Conservation (phyloP, 2,888 invertebrate genomes). For the Parelbella ahira region DNA sequence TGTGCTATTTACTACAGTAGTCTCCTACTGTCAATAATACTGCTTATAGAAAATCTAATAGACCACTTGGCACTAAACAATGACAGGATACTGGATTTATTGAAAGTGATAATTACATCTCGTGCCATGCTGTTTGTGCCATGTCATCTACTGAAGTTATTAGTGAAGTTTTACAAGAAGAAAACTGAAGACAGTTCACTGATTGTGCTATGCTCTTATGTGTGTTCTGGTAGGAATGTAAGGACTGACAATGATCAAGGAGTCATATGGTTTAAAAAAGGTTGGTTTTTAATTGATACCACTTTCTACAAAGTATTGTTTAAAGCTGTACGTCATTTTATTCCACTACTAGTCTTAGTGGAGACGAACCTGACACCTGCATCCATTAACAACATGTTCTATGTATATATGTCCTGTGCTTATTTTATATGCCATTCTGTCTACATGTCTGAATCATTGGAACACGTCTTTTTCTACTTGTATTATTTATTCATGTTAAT, state of each 20-base stretch:
- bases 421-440: too few species aligned
- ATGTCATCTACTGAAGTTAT: constrained; percentile 37
- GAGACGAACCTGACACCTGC: too few species aligned
- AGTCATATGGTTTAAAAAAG: constrained; percentile 60
- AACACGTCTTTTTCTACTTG: too few species aligned
- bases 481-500: too few species aligned
- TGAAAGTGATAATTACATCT: constrained; percentile 45
- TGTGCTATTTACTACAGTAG: constrained; percentile 47
- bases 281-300: too few species aligned
- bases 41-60: constrained; percentile 25
- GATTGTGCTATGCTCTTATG: too few species aligned
- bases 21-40: constrained; percentile 29
- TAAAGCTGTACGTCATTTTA: too few species aligned
- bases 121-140: constrained; percentile 51
- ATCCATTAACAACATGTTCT: too few species aligned
- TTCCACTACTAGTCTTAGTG: too few species aligned
- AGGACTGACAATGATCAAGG: constrained; percentile 68
- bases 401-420: too few species aligned
- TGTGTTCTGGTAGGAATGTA: constrained; percentile 51
- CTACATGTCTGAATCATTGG: too few species aligned
- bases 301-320: too few species aligned
- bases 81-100: constrained; percentile 34
- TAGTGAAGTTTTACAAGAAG: constrained; percentile 31
- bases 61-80: constrained; percentile 19
- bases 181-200: constrained; percentile 34